A percentile compares a stretch with the other conserved stretches of the same genome.
phyloP scores from a whole-genome alignment of 2,797 vertebrate species.

The Myotis daubentonii region DNA sequence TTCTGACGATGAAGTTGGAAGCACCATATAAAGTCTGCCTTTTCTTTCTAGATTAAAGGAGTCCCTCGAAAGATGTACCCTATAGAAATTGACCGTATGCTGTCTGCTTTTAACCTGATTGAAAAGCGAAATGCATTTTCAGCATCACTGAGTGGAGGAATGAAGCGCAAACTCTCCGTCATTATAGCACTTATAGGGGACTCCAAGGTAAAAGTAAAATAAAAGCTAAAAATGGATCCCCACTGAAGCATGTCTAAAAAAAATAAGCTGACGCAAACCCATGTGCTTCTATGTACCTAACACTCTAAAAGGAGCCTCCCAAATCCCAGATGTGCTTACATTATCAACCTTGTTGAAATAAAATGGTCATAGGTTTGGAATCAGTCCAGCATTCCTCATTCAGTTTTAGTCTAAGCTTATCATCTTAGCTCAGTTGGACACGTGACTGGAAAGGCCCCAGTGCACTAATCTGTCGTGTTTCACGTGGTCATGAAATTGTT shows the following conservation, averaged over 20 bases:
- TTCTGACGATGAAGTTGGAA: neutral
- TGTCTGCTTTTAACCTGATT: conserved; percentile 91
- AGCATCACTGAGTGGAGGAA: conserved; percentile 94
- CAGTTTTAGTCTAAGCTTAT: neutral
- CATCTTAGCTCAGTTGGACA: conserved; percentile 2
- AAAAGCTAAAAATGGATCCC: neutral
- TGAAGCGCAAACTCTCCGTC: conserved; percentile 96
- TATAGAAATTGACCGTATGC: conserved; percentile 90
- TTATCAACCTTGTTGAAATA: neutral
- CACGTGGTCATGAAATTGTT: neutral
- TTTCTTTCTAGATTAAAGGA: conserved; percentile 91
- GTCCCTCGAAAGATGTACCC: conserved; percentile 87
- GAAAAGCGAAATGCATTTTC: conserved; percentile 89
- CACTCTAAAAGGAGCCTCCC: neutral
- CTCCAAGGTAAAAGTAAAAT: conserved; percentile 89
- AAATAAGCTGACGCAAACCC: neutral
- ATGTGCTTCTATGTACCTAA: neutral
- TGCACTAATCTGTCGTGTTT: neutral
- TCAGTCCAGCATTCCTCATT: neutral
- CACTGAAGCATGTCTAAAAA: neutral
- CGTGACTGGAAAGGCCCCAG: neutral
- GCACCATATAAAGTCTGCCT: neutral
- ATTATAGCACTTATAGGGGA: conserved; percentile 96
- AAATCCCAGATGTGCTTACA: neutral
- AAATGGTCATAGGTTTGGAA: neutral